Percentiles rank a stretch among this genome's conserved stretches.
Conservation (phyloP, 2,113 vertebrate species). For the Sylvilagus bachmani region DNA sequence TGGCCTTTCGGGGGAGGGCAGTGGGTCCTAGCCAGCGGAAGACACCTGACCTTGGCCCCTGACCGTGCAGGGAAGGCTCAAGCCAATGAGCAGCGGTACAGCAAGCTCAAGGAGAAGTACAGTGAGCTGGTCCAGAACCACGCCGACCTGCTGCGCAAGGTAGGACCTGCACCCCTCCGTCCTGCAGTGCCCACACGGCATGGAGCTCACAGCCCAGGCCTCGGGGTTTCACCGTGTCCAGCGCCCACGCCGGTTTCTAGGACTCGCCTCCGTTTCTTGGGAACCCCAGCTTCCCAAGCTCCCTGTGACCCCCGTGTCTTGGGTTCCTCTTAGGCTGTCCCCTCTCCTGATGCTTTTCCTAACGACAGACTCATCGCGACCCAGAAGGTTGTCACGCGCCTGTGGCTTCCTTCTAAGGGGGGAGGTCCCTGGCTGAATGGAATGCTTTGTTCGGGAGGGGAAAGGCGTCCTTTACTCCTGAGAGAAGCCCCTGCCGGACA, state of each 20-base stretch:
- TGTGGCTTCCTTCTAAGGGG: not conserved
- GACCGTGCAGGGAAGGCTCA: constrained; percentile 92
- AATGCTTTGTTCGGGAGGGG: not conserved
- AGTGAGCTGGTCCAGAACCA: constrained; percentile 97
- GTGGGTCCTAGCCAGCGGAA: too few species aligned
- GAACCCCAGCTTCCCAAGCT: not conserved
- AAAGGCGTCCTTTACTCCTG: not conserved
- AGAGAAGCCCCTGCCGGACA: not conserved
- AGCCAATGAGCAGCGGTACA: constrained; percentile 97
- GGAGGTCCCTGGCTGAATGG: accelerated
- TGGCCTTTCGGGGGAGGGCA: accelerated
- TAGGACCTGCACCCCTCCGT: constrained; percentile 65
- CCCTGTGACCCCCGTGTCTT: not conserved
- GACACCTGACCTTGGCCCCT: not conserved
- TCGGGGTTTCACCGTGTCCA: not conserved
- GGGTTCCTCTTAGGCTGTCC: too few species aligned
- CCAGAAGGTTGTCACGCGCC: not conserved
- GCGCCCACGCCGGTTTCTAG: not conserved
- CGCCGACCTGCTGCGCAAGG: constrained; percentile 97
- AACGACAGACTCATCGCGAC: not conserved
- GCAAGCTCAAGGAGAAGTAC: constrained; percentile 98
- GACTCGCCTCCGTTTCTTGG: not conserved
- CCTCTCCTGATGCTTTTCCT: not conserved
- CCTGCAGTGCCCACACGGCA: accelerated
- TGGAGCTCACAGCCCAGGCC: not conserved